A percentile compares a stretch with the other conserved stretches of the same genome.
Evolutionary conservation across 2,888 invertebrate genomes (phyloP).

Genomic region (Bhutanitis thaidina): DNA sequence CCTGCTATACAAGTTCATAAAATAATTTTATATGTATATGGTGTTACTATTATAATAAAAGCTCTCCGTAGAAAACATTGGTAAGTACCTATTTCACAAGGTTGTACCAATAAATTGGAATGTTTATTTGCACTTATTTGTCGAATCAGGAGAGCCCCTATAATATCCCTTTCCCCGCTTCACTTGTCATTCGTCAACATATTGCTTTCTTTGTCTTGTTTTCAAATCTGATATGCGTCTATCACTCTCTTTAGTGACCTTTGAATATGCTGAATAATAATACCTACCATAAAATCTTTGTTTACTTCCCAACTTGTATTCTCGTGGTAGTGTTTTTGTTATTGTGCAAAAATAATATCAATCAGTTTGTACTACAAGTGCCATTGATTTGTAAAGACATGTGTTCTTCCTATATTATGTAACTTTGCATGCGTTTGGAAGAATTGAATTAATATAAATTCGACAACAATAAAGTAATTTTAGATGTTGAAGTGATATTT

Average conservation of each 20-base stretch:
- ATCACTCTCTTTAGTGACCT: conserved; percentile 61
- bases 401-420: conserved; percentile 1
- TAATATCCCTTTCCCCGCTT: conserved; percentile 37
- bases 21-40: too few relatives aligned
- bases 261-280: conserved; percentile 72
- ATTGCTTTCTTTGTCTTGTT: conserved; percentile 39
- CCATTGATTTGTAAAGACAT: conserved; percentile 6
- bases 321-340: conserved; percentile 73
- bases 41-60: too few relatives aligned
- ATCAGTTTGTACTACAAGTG: conserved; percentile 18
- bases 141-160: conserved; percentile 21
- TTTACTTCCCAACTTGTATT: conserved; percentile 64
- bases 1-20: too few relatives aligned
- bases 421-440: conserved; percentile 16
- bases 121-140: conserved; percentile 18
- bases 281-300: conserved; percentile 64
- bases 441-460: conserved; percentile 36
- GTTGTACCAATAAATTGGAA: conserved; percentile 14
- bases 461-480: conserved; percentile 72
- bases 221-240: conserved; percentile 22
- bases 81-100: conserved; percentile 18
- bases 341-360: conserved; percentile 59
- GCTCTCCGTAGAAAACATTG: too few relatives aligned
- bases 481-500: conserved; percentile 57
- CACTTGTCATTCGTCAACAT: conserved; percentile 26